Base-by-base conservation (phyloP, 2,113 vertebrate genomes). In the Atherinomorus stipes region DNA sequence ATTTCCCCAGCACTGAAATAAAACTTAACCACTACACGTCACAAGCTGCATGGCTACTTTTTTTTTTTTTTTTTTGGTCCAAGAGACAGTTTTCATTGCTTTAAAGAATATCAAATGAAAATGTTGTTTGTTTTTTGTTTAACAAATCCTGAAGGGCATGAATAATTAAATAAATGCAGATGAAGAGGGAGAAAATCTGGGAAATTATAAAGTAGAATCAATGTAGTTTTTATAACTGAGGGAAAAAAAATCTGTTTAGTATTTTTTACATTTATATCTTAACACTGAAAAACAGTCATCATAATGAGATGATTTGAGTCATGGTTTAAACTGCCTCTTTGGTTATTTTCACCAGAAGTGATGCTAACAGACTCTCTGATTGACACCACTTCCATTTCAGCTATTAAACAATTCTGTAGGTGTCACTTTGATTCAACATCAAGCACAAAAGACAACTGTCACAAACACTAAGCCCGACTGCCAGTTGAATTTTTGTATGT, bases 51-150 rank as follows among this genome's bases (percentile, higher is more conserved):
- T 64, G 61, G 54, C 45, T 66, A 58, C 40, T 42, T 79, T 79
- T 69, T 67, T 31, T 31, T 7, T 31, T 31, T 7, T 64, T 25
- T 25, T 78, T 72, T 63, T 28, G 13, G 64, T 42, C 23, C 22
- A 40, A 59, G 51, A 34, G 3, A 70, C 9, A 28, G 37, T 23
- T 80, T 80, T 82, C 80, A 86, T 84, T 85, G 71, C 66, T 77
- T 86, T 72, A 74, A 64, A 65, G 77, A 82, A 86, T 76, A 76
- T 80, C 77, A 82, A 78, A 88, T 83, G 62, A 62, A 83, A 83
- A 84, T 86, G 80, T 78, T 78, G 73, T 73, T 76, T 81, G 84
- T 83, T 86, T 73, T 63, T 53, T 34, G 65, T 53, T 54, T 64
- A 9, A 15, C 65, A 53, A 70, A 72, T 77, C 60, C 78, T 63